phyloP scores from a whole-genome alignment of 2,797 vertebrate genomes.

The Galaxias olidus region DNA sequence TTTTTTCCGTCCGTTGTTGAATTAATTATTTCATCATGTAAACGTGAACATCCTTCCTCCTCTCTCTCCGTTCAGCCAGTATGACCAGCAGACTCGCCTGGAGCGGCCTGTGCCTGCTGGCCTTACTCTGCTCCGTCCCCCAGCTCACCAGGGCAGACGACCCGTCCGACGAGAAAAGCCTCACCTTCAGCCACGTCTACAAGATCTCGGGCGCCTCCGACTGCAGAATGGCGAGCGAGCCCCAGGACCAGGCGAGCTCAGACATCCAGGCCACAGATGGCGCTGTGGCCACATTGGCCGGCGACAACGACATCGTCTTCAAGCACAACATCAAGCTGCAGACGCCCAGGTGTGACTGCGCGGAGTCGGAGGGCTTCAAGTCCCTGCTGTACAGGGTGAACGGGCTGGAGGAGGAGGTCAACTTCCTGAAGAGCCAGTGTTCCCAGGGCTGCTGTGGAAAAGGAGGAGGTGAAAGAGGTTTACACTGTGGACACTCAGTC shows the following conservation, averaged over 20 bases:
- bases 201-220: constrained; percentile 74
- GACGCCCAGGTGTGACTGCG: constrained; percentile 76
- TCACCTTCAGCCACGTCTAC: constrained; percentile 88
- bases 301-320: constrained; percentile 85
- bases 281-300: constrained; percentile 51
- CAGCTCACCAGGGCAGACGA: constrained; percentile 45
- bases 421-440: constrained; percentile 80
- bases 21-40: neutral
- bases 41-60: neutral
- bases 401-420: constrained; percentile 86
- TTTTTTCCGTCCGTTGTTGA: constrained; percentile 26
- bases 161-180: constrained; percentile 66
- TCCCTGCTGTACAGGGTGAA: constrained; percentile 81
- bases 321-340: constrained; percentile 85
- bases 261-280: constrained; percentile 46
- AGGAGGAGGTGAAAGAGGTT: constrained; percentile 28
- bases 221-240: constrained; percentile 74
- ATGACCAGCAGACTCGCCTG: constrained; percentile 66
- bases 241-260: constrained; percentile 46
- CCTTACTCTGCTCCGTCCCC: constrained; percentile 61
- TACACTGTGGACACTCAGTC: no score
- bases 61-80: constrained; percentile 42
- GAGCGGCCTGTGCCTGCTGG: constrained; percentile 57
- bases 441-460: constrained; percentile 78
- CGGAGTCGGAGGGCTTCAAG: constrained; percentile 73